A percentile compares a stretch with the other conserved stretches of the same genome.
Conservation (phyloP, 1,140 invertebrate species). For the Atopsyche davidsoni region DNA sequence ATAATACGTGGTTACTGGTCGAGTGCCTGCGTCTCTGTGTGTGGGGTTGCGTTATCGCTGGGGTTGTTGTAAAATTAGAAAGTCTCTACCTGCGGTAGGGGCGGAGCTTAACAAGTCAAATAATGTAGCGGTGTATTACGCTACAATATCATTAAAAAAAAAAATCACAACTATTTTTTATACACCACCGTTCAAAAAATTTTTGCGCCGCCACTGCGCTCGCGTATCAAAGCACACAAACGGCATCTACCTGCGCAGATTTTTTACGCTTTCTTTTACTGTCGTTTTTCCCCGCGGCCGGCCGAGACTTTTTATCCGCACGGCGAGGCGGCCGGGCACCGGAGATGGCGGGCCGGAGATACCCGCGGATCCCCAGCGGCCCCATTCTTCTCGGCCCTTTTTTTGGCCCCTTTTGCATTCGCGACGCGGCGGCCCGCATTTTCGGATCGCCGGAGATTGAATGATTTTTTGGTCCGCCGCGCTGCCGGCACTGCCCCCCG, state of each 20-base stretch:
- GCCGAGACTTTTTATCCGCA: conserved; percentile 13
- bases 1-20: no score
- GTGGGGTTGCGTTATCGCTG: no score
- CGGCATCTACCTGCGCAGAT: conserved; percentile 11
- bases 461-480: conserved; percentile 7
- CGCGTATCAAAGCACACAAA: conserved; percentile 12
- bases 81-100: no score
- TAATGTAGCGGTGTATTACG: no score
- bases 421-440: conserved; percentile 5
- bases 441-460: conserved; percentile 6
- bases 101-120: no score
- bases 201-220: neutral
- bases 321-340: no score
- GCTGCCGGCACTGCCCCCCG: neutral
- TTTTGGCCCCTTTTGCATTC: conserved; percentile 12
- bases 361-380: conserved; percentile 5
- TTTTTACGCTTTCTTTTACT: conserved; percentile 18
- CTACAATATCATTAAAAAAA: no score
- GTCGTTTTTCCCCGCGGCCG: conserved; percentile 10
- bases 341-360: conserved; percentile 10
- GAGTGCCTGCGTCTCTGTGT: no score
- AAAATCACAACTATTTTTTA: no score
- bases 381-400: neutral
- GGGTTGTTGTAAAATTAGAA: no score
- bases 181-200: no score